Evolutionary conservation across 2,888 invertebrate species (phyloP), one percentile per base, ranked within the genome.

Genomic region (Marronus borbonicus): DNA sequence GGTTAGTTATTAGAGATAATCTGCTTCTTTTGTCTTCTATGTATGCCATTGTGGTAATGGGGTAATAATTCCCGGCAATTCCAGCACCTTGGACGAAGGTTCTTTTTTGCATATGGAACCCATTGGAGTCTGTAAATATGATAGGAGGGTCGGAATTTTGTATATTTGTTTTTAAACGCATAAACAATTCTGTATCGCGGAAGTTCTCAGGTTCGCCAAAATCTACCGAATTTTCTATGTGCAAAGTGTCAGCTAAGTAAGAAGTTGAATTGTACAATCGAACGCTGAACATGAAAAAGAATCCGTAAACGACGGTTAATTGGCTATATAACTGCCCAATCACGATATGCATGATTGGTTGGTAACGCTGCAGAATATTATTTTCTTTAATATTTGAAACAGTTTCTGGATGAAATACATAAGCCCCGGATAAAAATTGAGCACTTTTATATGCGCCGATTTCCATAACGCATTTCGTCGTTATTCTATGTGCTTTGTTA

Each of bases 31-130:
- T 10, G 50, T 76, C 76, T 76, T 76, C 55, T 36, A 76, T 76
- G 17, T 76, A 76, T 20, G 55, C 66, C 68, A 76, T 76, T 20
- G 68, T 39, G 17, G 76, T 76, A 8, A 76, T 58, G 14, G 76
- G 76, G 39, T 55, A 76, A 66, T 76, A 76, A 68, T 76, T 76
- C 8, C 76, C 76, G 17, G 65, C 39, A 52, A 76, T 39, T 55
- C 36, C 39, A 24, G 66, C 66, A 20, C 31, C n/a, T 3, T n/a
- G n/a, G 10, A 55, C 44, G n/a, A 39, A 55, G 55, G 65, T 65
- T 20, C 76, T 28, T 44, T 76, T 68, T 55, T 76, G 76, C 58
- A 76, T 68, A 36, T 76, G 76, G 52, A 76, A 68, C 24, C 68
- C 68, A 28, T 76, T 76, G 10, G 52, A 76, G 31, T 76, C 76